Evolutionary conservation across 23 tunicate species (phyloP), one percentile per base, ranked within the genome.

Genomic region (Botrylloides violaceus): DNA sequence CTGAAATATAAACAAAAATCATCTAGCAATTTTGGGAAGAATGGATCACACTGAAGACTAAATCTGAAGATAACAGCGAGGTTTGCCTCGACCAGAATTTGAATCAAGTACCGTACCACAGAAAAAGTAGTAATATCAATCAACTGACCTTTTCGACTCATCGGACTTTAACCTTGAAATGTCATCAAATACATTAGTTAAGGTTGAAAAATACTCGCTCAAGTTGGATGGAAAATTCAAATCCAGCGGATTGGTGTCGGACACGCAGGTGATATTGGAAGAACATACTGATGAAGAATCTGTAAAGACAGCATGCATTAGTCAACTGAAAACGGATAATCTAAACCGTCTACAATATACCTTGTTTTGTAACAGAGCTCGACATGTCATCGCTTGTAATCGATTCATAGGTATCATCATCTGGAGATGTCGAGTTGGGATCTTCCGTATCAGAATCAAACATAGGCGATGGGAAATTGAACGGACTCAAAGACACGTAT

Each of bases 181-280:
- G n/a, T 68, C 74, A 23, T 68, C 74, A 25, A 68, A 68, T 25
- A 68, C 74, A 37, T 43, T 56, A 9, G 37, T 36, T 6, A 68
- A 26, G 5, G 74, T n/a, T 15, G 74, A n/a, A 26, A 68, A 68
- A 22, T 68, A 68, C 19, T 43, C 74, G 21, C 29, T 43, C 12
- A 43, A 27, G 23, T 39, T 68, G 74, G 74, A 18, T 56, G 74
- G 74, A 43, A 68, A 68, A 68, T 68, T 68, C 4, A 68, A 43
- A 43, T 68, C 74, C 20, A 68, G 57, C 25, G 36, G 58, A 18
- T 36, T 36, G 47, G 29, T 36, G 4, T 68, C 28, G 19, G 43
- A 30, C 22, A 19, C 9, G 2, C 74, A 53, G 28, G n/a, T 37
- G 22, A 19, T 26, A 15, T 1, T 68, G 36, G 74, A 68, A 35